Base-by-base conservation (phyloP, 2,797 vertebrate species). In the Notoglanidium macrostoma region DNA sequence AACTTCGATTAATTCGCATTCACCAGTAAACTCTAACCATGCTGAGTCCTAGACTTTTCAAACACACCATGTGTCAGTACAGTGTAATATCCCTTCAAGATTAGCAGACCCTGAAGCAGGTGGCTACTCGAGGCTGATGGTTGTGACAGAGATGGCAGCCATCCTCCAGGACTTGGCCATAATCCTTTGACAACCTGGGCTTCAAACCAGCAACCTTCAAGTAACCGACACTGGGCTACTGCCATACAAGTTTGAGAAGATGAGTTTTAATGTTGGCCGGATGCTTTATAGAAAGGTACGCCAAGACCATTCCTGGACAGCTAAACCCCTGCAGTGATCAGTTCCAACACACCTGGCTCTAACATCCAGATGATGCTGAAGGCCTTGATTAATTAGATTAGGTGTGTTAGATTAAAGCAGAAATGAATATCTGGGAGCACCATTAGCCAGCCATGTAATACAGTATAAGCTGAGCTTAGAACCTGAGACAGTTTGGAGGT, bases 331-430 rank as follows among this genome's bases (percentile, higher is more conserved):
- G 84, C 17, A 77, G 32, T 72, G 67, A 72, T 84, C 26, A 35
- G 14, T n/a, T 78, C 84, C 84, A 85, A 85, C 29, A 65, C 84
- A 78, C 57, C 73, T 85, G 84, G 19, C 44, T 40, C 59, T 14
- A 54, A 67, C 40, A 85, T 70, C 29, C 51, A 51, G 78, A 73
- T 49, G 55, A 85, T 77, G 70, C 68, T 74, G 55, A 63, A 74
- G n/a, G 80, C 59, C 55, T 17, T 85, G 74, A 85, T 78, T 78
- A 67, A 85, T 78, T 78, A 49, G 61, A 78, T 85, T 70, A 85
- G 83, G 83, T 85, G 83, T 85, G 83, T 63, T 46, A n/a, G 40
- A 85, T 78, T 85, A 67, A 76, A 49, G 44, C 46, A 26, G 74
- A 67, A 67, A 85, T 85, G 19, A 85, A 78, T 85, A 85, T 61